Evolutionary conservation across 2,113 vertebrate genomes (phyloP), one percentile per base, ranked within the genome.

Genomic region (Zosterops japonicus): DNA sequence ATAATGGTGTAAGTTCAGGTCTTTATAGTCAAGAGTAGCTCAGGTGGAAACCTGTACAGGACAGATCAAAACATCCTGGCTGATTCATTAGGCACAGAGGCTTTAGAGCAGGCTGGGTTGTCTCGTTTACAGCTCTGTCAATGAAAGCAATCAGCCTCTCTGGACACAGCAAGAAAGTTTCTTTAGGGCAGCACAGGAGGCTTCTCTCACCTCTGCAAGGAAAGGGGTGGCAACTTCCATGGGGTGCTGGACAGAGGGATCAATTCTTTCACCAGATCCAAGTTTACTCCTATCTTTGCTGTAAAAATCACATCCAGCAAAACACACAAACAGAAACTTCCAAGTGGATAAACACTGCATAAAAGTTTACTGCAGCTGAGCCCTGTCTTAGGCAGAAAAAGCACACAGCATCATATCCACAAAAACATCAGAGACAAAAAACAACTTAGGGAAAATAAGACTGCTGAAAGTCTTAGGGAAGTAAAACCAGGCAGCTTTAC

Each of bases 121-220:
- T 81, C 63, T 88, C 5, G 0, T 74, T 93, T 90, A 80, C 85
- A 63, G 67, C 55, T 83, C 89, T 89, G 67, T 67, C 78, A 84
- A 28, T 44, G 42, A 93, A 87, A 80, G n/a, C 35, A 60, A 93
- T 90, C 85, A 72, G 87, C 57, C n/a, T 41, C 87, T 52, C 36
- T 7, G 42, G 50, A 85, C n/a, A 46, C 56, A 47, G 52, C 12
- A 78, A 84, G 64, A 7, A 83, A 74, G 85, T 71, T 91, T 77
- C 86, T 86, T 89, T 68, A 91, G 72, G 59, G 44, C 86, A 94
- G 93, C 56, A 78, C 46, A 56, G 57, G 17, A 42, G 3, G 11
- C 39, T 89, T 13, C 75, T 69, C 36, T 69, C 68, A 46, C 63
- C 42, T 83, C 69, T 56, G 42, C 33, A 3, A 60, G 39, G 76